A percentile compares a stretch with the other conserved stretches of the same genome.
Evolutionary conservation across 2,888 invertebrate genomes (phyloP).

Genomic region (Trisateles emortualis): DNA sequence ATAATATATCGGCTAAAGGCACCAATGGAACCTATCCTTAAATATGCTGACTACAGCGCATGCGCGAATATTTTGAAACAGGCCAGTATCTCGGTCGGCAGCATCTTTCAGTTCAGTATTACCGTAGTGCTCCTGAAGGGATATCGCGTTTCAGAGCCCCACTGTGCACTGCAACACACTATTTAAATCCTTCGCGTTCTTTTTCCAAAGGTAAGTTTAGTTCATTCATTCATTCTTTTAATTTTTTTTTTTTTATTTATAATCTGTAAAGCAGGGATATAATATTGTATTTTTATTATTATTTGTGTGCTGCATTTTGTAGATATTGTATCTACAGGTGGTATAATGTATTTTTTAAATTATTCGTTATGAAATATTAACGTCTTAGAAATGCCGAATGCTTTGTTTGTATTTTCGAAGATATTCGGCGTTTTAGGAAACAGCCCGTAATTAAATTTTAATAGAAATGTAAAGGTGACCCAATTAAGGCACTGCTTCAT

Average conservation of each 20-base stretch:
- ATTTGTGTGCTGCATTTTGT: neutral
- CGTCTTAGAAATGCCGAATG: neutral
- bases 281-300: neutral
- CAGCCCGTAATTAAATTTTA: neutral
- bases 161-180: conserved; percentile 20
- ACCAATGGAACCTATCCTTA: conserved; percentile 36
- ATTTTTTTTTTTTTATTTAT: no score
- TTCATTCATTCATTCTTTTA: neutral
- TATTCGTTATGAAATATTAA: neutral
- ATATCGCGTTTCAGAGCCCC: conserved; percentile 25
- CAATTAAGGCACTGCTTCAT: neutral
- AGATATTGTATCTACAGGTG: neutral
- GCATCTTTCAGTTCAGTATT: conserved; percentile 53
- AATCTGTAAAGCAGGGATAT: no score
- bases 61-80: conserved; percentile 63
- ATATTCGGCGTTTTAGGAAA: neutral
- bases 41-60: conserved; percentile 46
- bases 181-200: conserved; percentile 32
- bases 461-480: neutral
- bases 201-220: conserved; percentile 35
- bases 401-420: neutral
- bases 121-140: conserved; percentile 40
- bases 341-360: neutral
- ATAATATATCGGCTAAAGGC: conserved; percentile 13
- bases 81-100: conserved; percentile 33